Evolutionary conservation across 2,888 invertebrate genomes (phyloP).

Genomic region (Epirrita christyi): DNA sequence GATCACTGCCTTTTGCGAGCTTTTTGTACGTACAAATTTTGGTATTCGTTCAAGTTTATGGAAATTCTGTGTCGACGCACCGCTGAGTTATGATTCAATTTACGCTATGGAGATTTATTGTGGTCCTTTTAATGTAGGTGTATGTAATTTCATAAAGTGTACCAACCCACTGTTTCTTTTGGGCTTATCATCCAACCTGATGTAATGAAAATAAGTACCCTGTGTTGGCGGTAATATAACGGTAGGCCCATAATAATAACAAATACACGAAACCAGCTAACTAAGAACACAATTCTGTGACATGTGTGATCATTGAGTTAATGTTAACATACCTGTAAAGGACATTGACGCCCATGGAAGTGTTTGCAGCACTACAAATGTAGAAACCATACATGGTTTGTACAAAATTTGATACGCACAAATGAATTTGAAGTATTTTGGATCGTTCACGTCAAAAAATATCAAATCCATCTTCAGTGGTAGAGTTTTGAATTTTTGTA

Average conservation of each 20-base stretch:
- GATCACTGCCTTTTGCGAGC: constrained; percentile 35
- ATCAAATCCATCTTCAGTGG: constrained; percentile 63
- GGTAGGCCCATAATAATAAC: neutral
- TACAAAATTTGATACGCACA: constrained; percentile 58
- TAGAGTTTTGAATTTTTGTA: constrained; percentile 49
- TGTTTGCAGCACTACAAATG: constrained; percentile 45
- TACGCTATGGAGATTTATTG: constrained; percentile 41
- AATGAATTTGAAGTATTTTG: constrained; percentile 48
- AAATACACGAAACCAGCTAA: too few relatives aligned
- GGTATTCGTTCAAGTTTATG: constrained; percentile 39
- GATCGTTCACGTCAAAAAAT: constrained; percentile 51
- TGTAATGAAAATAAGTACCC: constrained; percentile 6
- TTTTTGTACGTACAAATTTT: constrained; percentile 36
- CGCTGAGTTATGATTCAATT: constrained; percentile 44
- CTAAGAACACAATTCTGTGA: neutral
- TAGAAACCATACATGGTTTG: constrained; percentile 50
- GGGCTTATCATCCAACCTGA: constrained; percentile 5
- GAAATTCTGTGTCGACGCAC: constrained; percentile 38
- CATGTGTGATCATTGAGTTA: neutral
- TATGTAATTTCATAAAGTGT: constrained; percentile 26
- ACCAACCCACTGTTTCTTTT: constrained; percentile 12
- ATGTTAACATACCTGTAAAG: constrained; percentile 48
- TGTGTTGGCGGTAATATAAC: neutral
- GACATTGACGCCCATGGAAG: constrained; percentile 57
- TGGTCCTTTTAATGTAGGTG: constrained; percentile 27